Base-by-base conservation (phyloP, 2,888 invertebrate species). In the Drosophila phalerata region DNA sequence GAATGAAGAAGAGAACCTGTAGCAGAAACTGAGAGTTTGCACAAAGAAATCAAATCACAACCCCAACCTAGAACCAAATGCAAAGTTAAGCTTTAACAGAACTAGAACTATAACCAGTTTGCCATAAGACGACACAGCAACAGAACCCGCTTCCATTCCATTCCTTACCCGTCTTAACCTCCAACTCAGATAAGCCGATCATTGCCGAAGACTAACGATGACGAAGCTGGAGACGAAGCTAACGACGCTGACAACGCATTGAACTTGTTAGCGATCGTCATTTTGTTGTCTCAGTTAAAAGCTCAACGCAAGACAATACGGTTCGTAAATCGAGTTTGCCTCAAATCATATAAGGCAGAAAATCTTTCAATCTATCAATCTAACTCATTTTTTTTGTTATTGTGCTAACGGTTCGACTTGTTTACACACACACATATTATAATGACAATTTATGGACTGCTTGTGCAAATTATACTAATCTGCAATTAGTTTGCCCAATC, bases 391-490 rank as follows among this genome's bases (percentile, higher is more conserved):
- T 8, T 49, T 34, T 40, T 63, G 43, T 45, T 51, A 51, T 60
- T 69, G 57, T 48, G 62, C 37, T 51, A 55, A 64, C 37, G 40
- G 37, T 28, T 58, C 3, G n/a, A 15, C 11, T 30, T 19, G 48
- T 6, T 48, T 25, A 34, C 37, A 47, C 19, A 13, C 22, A 22
- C 0, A 22, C n/a, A n/a, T 5, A 48, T 65, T 65, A 90, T 73
- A 72, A 92, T 92, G 92, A 92, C 92, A 66, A 82, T 92, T 74
- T 92, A 92, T 88, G 91, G 91, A 49, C 84, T 92, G 38, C 84
- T 92, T 57, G 92, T 92, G 64, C 91, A 92, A 89, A 92, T 92
- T 32, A 92, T 92, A 60, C 75, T 92, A 57, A 88, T 92, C 80
- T 91, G 91, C 30, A 86, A 90, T 73, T 91, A 71, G 40, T 42